Evolutionary conservation across 64 coral and sea anemone genomes (phyloP).

Genomic region (Trachythela sp.): DNA sequence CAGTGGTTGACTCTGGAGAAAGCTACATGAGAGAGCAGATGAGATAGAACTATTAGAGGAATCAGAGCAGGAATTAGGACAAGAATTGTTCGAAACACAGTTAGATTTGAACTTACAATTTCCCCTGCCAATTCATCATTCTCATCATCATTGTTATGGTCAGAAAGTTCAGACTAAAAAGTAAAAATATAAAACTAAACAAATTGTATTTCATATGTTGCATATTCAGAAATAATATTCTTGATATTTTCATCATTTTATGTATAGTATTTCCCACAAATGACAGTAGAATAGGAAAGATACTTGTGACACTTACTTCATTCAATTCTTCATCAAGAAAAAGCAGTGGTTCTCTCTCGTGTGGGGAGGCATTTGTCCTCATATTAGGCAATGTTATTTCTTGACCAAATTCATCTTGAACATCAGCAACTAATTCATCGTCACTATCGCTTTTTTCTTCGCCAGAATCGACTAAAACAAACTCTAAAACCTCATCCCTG

Average conservation of each 20-base stretch:
- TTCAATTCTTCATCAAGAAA: slow-evolving; percentile 1
- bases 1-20: not conserved
- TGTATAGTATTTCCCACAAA: not conserved
- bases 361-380: not conserved
- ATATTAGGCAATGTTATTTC: not conserved
- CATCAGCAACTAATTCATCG: not conserved
- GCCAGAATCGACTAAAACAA: not conserved
- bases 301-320: slow-evolving; percentile 16
- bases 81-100: not conserved
- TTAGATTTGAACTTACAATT: slow-evolving; percentile 15
- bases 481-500: not conserved
- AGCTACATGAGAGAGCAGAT: not conserved
- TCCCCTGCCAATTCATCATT: not conserved
- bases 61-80: not conserved
- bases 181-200: not conserved
- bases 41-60: not conserved
- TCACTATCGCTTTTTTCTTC: not conserved
- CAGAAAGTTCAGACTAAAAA: not conserved
- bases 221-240: not conserved
- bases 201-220: not conserved
- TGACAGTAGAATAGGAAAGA: not conserved
- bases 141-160: not conserved
- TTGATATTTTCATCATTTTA: not conserved
- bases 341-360: not conserved
- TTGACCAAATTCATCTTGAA: slow-evolving; percentile 1